These are phyloP conservation scores for Megaceryle maxima DNA, from an alignment of 2,113 vertebrate genomes.

Conservation along the genomic window DNA sequence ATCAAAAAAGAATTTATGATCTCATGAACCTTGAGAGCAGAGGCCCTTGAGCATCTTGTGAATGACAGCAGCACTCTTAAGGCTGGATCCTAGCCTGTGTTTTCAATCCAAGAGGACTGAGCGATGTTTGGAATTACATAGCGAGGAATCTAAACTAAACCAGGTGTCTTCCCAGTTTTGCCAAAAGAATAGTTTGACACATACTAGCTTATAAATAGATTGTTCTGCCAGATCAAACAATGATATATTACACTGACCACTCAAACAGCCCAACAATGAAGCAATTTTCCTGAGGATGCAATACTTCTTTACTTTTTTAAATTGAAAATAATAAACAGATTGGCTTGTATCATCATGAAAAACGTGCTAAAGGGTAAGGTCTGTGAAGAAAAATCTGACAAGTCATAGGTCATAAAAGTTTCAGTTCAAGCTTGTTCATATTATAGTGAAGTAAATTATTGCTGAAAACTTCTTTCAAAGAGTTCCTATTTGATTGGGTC, in stretches of 20 bases:
- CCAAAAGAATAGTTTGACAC: slow-evolving; percentile 69
- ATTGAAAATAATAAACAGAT: slow-evolving; percentile 68
- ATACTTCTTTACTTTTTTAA: slow-evolving; percentile 28
- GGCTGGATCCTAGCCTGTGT: slow-evolving; percentile 36
- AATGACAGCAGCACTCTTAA: slow-evolving; percentile 55
- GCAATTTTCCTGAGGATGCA: slow-evolving; percentile 57
- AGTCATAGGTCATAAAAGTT: slow-evolving; percentile 65
- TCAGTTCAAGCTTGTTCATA: slow-evolving; percentile 54
- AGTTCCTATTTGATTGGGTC: slow-evolving; percentile 17
- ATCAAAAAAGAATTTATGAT: slow-evolving; percentile 56
- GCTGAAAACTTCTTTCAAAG: slow-evolving; percentile 60
- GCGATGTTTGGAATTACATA: slow-evolving; percentile 64
- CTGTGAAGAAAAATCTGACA: slow-evolving; percentile 62
- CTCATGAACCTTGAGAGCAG: slow-evolving; percentile 59
- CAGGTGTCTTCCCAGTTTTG: slow-evolving; percentile 67
- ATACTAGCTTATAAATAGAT: slow-evolving; percentile 69
- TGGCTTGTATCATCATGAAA: slow-evolving; percentile 58
- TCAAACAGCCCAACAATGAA: slow-evolving; percentile 55
- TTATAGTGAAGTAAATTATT: slow-evolving; percentile 63
- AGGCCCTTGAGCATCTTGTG: slow-evolving; percentile 55
- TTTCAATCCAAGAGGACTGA: slow-evolving; percentile 56
- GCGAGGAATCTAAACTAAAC: slow-evolving; percentile 69
- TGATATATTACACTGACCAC: slow-evolving; percentile 65
- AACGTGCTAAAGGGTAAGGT: slow-evolving; percentile 58
- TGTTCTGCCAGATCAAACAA: slow-evolving; percentile 70